A percentile compares a stretch with the other conserved stretches of the same genome.
phyloP scores from a whole-genome alignment of 2,113 vertebrate species.

The Ellobius talpinus region DNA sequence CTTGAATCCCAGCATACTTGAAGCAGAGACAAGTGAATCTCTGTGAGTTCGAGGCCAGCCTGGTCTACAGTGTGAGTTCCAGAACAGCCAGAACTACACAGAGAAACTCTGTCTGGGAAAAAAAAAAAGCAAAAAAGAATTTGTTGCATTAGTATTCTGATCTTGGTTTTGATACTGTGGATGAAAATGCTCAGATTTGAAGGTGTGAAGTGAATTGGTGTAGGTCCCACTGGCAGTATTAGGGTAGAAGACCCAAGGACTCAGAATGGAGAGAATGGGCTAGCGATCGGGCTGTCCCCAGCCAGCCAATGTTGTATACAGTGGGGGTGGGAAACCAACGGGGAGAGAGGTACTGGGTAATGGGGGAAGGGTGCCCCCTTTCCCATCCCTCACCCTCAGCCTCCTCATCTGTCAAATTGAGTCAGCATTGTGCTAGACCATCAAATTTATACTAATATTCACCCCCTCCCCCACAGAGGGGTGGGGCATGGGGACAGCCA shows the following conservation, averaged over 20 bases:
- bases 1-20: neutral
- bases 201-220: neutral
- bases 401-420: slow-evolving; percentile 20
- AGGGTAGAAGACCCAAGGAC: neutral
- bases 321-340: neutral
- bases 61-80: neutral
- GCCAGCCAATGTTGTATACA: neutral
- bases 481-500: too few relatives aligned
- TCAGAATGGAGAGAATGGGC: neutral
- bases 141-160: neutral
- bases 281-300: neutral
- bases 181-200: neutral
- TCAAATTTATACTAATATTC: neutral
- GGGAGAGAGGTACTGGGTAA: neutral
- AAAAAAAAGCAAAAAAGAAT: neutral
- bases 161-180: neutral
- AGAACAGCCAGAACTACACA: neutral
- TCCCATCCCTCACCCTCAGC: neutral
- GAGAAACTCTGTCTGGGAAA: neutral
- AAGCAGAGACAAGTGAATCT: neutral
- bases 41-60: neutral
- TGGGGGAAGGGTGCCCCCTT: neutral
- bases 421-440: neutral
- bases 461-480: neutral
- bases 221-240: neutral